Conservation (phyloP, 1,140 invertebrate species). For the Drosophila bocqueti region DNA sequence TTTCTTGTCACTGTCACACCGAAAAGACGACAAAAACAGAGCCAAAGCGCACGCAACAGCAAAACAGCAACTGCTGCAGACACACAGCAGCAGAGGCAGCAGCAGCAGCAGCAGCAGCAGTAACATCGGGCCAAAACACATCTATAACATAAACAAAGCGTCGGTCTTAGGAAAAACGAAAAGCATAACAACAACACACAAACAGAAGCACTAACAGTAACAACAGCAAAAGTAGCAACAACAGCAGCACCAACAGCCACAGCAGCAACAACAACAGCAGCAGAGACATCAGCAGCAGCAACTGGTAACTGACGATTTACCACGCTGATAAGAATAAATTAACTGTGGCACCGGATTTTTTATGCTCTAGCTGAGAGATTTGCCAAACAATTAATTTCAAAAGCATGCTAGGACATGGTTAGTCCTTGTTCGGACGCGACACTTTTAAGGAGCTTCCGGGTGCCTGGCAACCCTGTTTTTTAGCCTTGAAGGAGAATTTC, state of each 20-base stretch:
- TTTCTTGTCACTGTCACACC: conserved; percentile 77
- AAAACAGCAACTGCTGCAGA: conserved; percentile 32
- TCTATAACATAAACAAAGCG: conserved; percentile 65
- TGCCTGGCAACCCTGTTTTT: too few relatives aligned
- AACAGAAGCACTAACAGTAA: conserved; percentile 36
- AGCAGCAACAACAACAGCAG: conserved; percentile 5
- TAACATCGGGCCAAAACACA: conserved; percentile 55
- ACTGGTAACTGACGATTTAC: conserved; percentile 56
- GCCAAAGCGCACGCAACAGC: conserved; percentile 23
- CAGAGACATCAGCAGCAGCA: conserved; percentile 26
- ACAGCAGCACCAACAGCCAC: conserved; percentile 4
- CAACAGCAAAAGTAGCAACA: conserved; percentile 17
- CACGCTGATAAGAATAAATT: conserved; percentile 63
- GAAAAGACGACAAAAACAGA: conserved; percentile 30
- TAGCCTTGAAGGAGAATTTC: neutral
- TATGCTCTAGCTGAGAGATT: neutral
- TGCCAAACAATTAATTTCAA: neutral
- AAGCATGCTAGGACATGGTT: neutral
- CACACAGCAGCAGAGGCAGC: conserved; percentile 4
- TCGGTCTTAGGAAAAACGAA: conserved; percentile 17
- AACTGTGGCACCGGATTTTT: neutral
- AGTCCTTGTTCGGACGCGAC: neutral
- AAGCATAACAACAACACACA: conserved; percentile 30
- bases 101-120: conserved; percentile 7
- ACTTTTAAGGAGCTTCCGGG: neutral